A percentile compares a stretch with the other conserved stretches of the same genome.
These are phyloP conservation scores for Hoplodrina ambigua DNA, from an alignment of 2,888 invertebrate species.

Conservation along the genomic window DNA sequence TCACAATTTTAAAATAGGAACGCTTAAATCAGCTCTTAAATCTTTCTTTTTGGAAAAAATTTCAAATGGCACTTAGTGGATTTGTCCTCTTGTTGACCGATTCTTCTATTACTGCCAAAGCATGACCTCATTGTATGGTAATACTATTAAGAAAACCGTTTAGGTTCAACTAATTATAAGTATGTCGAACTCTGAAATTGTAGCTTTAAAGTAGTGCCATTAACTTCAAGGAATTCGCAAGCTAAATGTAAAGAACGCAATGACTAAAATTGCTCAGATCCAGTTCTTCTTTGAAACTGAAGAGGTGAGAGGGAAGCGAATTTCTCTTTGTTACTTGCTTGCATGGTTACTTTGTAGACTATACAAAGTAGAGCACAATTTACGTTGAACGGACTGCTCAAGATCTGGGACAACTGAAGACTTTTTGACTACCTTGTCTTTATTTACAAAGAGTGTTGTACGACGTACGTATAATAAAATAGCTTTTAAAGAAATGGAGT, in stretches of 20 bases:
- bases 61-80: too few species aligned
- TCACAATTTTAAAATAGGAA: too few species aligned
- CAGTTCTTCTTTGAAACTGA: slow-evolving; percentile 50
- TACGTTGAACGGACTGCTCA: slow-evolving; percentile 26
- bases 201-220: slow-evolving; percentile 1
- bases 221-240: slow-evolving; percentile 19
- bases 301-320: slow-evolving; percentile 47
- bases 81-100: too few species aligned
- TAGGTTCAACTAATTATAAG: neutral
- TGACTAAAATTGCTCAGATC: slow-evolving; percentile 49
- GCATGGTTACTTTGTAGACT: slow-evolving; percentile 47
- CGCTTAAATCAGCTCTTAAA: too few species aligned
- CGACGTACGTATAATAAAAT: neutral
- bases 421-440: slow-evolving; percentile 21
- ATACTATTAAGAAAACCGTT: neutral
- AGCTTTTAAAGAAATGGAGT: neutral
- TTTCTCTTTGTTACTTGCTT: slow-evolving; percentile 53
- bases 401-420: slow-evolving; percentile 14
- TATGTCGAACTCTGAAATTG: neutral
- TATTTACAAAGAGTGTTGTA: slow-evolving; percentile 9
- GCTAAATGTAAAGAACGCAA: slow-evolving; percentile 22
- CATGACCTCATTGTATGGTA: too few species aligned
- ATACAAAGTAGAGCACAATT: slow-evolving; percentile 38
- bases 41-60: too few species aligned
- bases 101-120: too few species aligned